Conservation (phyloP, 2,888 invertebrate genomes). For the Philereme transversata region DNA sequence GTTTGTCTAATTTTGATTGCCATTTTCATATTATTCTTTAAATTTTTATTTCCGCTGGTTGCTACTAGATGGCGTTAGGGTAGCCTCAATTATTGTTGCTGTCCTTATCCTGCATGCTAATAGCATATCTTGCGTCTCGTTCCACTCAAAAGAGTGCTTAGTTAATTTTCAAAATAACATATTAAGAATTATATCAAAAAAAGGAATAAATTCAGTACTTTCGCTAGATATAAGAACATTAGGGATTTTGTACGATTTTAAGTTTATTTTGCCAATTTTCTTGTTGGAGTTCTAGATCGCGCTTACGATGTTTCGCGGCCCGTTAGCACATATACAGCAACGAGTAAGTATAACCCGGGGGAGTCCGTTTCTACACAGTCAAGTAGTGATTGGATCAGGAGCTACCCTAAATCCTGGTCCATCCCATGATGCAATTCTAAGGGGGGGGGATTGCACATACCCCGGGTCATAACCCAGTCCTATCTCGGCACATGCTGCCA, state of each 20-base stretch:
- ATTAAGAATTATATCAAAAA: neutral
- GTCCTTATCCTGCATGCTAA: constrained; percentile 12
- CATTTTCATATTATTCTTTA: too few species aligned
- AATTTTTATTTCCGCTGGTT: neutral
- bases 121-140: constrained; percentile 13
- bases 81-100: neutral
- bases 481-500: constrained; percentile 1
- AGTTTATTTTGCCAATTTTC: neutral
- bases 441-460: constrained; percentile 10
- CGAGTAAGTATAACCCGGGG: constrained; percentile 19
- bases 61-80: constrained; percentile 20
- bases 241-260: neutral
- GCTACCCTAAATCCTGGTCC: constrained; percentile 49
- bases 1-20: too few species aligned
- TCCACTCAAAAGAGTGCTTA: constrained; percentile 3
- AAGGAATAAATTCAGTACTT: neutral
- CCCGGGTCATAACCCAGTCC: neutral
- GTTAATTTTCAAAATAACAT: neutral
- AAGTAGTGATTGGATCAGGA: constrained; percentile 54
- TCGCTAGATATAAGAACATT: neutral
- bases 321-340: neutral
- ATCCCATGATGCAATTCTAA: constrained; percentile 17
- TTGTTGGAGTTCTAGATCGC: constrained; percentile 19
- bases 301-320: constrained; percentile 7
- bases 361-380: constrained; percentile 70